Conservation (phyloP, 2,888 invertebrate species). For the Nesidiocoris tenuis region DNA sequence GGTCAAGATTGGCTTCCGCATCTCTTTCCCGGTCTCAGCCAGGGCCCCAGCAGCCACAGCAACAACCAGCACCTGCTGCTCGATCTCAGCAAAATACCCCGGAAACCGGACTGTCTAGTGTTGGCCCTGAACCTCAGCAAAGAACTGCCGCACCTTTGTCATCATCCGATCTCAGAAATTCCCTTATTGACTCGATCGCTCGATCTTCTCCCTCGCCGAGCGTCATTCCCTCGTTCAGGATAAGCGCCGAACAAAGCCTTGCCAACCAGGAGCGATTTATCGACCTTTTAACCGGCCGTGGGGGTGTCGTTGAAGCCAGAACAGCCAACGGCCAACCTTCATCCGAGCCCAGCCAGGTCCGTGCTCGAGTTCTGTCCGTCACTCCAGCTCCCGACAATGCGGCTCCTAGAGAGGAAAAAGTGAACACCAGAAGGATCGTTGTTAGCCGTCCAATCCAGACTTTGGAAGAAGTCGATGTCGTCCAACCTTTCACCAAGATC, state of each 20-base stretch:
- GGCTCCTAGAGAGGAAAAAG: constrained; percentile 53
- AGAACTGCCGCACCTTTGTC: constrained; percentile 44
- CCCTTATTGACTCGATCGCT: constrained; percentile 49
- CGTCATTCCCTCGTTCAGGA: constrained; percentile 53
- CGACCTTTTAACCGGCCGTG: constrained; percentile 57
- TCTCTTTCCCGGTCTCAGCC: not conserved
- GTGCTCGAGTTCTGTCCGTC: constrained; percentile 61
- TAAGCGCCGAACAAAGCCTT: constrained; percentile 54
- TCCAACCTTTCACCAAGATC: constrained; percentile 62
- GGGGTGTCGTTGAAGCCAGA: constrained; percentile 52
- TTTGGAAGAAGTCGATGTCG: constrained; percentile 61
- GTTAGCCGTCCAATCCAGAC: constrained; percentile 64
- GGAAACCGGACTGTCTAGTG: constrained; percentile 4
- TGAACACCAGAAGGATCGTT: constrained; percentile 62
- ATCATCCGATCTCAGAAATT: constrained; percentile 50
- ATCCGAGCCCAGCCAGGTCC: constrained; percentile 54
- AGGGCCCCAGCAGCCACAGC: not conserved
- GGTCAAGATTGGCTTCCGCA: constrained; percentile 11
- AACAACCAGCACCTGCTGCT: constrained; percentile 10
- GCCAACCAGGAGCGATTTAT: constrained; percentile 59
- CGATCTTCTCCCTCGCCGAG: constrained; percentile 51
- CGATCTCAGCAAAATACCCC: not conserved
- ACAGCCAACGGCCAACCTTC: constrained; percentile 44
- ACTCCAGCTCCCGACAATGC: constrained; percentile 60
- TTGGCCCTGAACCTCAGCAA: constrained; percentile 8